Evolutionary conservation across 2,797 vertebrate species (phyloP).

Genomic region (Sandelia bainsii): DNA sequence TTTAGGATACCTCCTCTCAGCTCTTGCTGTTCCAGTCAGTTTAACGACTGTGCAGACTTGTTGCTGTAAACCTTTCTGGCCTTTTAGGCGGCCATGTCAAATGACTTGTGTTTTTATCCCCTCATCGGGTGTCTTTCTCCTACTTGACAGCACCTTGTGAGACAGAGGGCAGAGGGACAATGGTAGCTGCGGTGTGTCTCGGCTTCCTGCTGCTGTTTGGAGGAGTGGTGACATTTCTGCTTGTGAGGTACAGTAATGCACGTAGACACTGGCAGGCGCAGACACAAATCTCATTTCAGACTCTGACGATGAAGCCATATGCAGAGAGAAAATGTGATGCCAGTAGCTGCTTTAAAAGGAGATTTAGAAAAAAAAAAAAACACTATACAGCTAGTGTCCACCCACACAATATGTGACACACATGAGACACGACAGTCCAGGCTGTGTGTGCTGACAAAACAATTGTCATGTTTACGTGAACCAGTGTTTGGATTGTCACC

Average conservation of each 20-base stretch:
- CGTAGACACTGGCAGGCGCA: conserved; percentile 21
- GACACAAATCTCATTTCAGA: conserved; percentile 61
- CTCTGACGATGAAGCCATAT: conserved; percentile 45
- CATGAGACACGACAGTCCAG: conserved; percentile 38
- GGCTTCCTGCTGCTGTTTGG: conserved; percentile 72
- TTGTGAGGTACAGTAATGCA: conserved; percentile 80
- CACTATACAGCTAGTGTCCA: conserved; percentile 15
- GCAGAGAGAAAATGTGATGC: conserved; percentile 32
- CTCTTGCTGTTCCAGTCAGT: conserved; percentile 19
- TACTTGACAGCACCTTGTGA: conserved; percentile 78
- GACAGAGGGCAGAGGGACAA: conserved; percentile 50
- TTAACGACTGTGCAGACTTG: conserved; percentile 19
- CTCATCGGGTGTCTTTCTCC: conserved; percentile 30
- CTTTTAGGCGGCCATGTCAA: conserved; percentile 33
- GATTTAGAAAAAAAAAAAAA: neutral
- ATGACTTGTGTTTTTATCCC: conserved; percentile 17
- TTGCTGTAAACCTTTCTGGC: conserved; percentile 13
- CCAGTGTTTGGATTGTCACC: conserved; percentile 20
- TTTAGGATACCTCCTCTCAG: conserved; percentile 39
- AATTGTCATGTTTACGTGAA: conserved; percentile 41
- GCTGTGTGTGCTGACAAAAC: conserved; percentile 51
- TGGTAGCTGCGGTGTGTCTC: conserved; percentile 68
- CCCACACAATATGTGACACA: conserved; percentile 33
- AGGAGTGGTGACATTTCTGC: conserved; percentile 72
- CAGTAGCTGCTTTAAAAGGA: conserved; percentile 14